Evolutionary conservation across 1,140 invertebrate species (phyloP).

Genomic region (Zaprionus taronus): DNA sequence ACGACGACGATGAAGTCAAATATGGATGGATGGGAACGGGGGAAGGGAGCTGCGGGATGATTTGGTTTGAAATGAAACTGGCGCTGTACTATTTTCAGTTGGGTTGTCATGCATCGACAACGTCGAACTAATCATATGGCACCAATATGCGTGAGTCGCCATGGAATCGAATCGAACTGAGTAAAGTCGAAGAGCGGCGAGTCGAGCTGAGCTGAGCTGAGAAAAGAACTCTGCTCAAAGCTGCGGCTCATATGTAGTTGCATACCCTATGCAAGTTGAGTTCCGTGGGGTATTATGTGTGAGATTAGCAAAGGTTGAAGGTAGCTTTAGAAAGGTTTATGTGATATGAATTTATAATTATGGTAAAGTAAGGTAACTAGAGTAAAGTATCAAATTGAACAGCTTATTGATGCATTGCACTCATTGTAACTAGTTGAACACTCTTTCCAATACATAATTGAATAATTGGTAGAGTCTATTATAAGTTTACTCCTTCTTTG

Average conservation of each 20-base stretch:
- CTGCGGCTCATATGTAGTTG: not conserved
- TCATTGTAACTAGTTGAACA: too few species aligned
- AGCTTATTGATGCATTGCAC: too few species aligned
- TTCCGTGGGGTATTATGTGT: not conserved
- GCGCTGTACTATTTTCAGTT: conserved; percentile 57
- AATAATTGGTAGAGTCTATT: too few species aligned
- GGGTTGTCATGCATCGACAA: conserved; percentile 69
- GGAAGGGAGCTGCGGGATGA: conserved; percentile 18
- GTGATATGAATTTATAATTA: too few species aligned
- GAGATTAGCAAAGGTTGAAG: too few species aligned
- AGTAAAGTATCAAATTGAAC: too few species aligned
- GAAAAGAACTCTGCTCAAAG: not conserved
- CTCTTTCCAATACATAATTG: too few species aligned
- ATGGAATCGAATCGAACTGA: not conserved
- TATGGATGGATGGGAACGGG: not conserved
- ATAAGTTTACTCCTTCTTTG: too few species aligned
- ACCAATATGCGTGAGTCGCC: conserved; percentile 67
- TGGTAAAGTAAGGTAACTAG: too few species aligned
- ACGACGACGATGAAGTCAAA: not conserved
- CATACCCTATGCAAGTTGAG: not conserved
- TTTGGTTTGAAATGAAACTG: conserved; percentile 55
- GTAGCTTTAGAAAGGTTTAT: too few species aligned
- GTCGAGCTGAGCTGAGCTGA: conserved; percentile 1
- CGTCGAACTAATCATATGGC: conserved; percentile 77
- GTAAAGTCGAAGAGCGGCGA: not conserved